phyloP scores from a whole-genome alignment of 2,888 invertebrate genomes.

The Drosophila histrio region DNA sequence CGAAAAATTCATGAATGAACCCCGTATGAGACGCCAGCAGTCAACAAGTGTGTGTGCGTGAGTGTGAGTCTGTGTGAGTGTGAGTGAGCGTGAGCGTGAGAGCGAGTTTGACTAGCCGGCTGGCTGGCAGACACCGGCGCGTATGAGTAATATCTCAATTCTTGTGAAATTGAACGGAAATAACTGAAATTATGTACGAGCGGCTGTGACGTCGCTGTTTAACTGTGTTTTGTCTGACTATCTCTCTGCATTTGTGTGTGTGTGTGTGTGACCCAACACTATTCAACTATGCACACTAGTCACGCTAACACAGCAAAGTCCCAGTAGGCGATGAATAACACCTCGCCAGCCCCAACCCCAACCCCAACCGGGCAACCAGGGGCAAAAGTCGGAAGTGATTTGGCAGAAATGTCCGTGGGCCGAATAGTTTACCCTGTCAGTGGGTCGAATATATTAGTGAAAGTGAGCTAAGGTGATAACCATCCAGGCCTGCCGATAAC shows the following conservation, averaged over 20 bases:
- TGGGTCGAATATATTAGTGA: constrained; percentile 4
- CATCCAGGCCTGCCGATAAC: constrained; percentile 4
- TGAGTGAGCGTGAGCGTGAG: constrained; percentile 34
- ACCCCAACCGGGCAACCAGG: too few relatives aligned
- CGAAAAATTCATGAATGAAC: constrained; percentile 71
- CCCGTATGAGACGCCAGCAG: constrained; percentile 16
- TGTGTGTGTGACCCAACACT: constrained; percentile 20
- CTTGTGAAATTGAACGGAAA: constrained; percentile 82
- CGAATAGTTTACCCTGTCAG: background rate
- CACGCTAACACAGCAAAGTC: background rate
- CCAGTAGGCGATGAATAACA: constrained; percentile 35
- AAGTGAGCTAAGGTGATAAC: constrained; percentile 14
- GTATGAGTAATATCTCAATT: constrained; percentile 81
- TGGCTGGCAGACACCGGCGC: constrained; percentile 54
- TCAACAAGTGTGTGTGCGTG: constrained; percentile 9
- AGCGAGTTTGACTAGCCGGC: constrained; percentile 35
- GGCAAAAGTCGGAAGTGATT: constrained; percentile 11
- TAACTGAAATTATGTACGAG: constrained; percentile 68
- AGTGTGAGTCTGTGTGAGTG: constrained; percentile 9
- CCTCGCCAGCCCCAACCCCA: background rate
- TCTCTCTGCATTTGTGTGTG: too few relatives aligned
- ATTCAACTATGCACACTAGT: constrained; percentile 14
- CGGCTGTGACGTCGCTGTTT: constrained; percentile 38
- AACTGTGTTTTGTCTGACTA: background rate
- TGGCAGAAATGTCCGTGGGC: background rate